Evolutionary conservation across 2,113 vertebrate species (phyloP).

Genomic region (Aphyosemion australe): DNA sequence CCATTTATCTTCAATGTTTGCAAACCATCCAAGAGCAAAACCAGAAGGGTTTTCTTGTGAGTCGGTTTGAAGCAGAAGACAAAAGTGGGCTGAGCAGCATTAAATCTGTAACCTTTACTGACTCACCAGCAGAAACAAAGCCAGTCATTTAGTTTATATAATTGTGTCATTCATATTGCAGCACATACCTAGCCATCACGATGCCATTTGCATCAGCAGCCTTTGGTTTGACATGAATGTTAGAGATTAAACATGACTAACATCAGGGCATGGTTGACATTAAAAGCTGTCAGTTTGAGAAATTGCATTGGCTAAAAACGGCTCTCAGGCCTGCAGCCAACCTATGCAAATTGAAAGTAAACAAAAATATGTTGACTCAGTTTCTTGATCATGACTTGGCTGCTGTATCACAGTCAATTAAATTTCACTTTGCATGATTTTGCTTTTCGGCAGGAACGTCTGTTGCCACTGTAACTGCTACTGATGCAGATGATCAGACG

Average conservation of each 20-base stretch:
- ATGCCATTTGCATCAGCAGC: neutral
- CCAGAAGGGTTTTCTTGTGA: too few species aligned
- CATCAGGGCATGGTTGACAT: constrained; percentile 1
- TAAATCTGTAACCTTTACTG: neutral
- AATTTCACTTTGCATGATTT: constrained; percentile 19
- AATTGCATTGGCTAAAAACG: constrained; percentile 1
- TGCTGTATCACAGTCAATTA: neutral
- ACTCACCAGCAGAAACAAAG: neutral
- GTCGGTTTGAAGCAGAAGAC: too few species aligned
- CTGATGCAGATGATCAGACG: constrained; percentile 92
- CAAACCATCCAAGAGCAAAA: neutral
- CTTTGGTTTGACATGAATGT: constrained; percentile 10
- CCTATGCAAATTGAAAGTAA: neutral
- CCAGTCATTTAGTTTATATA: neutral
- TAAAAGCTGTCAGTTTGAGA: constrained; percentile 6
- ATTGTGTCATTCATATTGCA: neutral
- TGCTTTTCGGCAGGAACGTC: constrained; percentile 84
- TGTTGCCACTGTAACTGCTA: constrained; percentile 91
- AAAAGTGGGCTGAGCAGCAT: too few species aligned
- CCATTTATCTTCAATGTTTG: neutral
- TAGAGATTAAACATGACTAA: constrained; percentile 7
- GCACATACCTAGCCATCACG: neutral
- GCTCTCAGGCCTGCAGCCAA: neutral
- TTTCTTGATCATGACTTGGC: neutral
- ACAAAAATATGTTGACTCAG: constrained; percentile 7